A percentile compares a stretch with the other conserved stretches of the same genome.
These are phyloP conservation scores for Anadara kagoshimensis DNA, from an alignment of 1,140 invertebrate genomes.

Conservation along the genomic window DNA sequence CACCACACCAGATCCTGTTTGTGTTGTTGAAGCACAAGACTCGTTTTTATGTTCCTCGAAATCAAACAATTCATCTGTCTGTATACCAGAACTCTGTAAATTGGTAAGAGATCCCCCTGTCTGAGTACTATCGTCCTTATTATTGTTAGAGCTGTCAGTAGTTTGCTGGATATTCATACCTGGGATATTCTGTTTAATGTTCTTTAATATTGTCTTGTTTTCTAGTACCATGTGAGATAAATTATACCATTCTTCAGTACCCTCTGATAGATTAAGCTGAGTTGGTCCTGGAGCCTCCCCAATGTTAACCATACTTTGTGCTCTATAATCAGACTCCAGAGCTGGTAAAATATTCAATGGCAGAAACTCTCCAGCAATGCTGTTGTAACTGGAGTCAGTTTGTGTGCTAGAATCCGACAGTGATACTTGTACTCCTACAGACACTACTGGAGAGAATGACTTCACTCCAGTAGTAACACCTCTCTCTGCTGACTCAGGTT, in stretches of 20 bases:
- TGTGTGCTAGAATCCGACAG: constrained; percentile 23
- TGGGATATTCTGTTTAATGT: constrained; percentile 45
- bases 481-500: too few species aligned
- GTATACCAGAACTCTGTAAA: constrained; percentile 37
- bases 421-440: constrained; percentile 24
- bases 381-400: constrained; percentile 8
- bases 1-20: too few species aligned
- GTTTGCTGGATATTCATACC: constrained; percentile 11
- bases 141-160: constrained; percentile 20
- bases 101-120: constrained; percentile 50
- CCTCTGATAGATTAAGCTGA: constrained; percentile 39
- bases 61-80: constrained; percentile 38
- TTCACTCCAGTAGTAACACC: background rate
- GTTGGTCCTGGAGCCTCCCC: constrained; percentile 17
- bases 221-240: constrained; percentile 54
- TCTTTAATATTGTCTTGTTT: constrained; percentile 48
- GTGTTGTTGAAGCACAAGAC: too few species aligned
- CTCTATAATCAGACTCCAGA: constrained; percentile 42
- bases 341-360: constrained; percentile 25
- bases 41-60: too few species aligned
- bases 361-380: constrained; percentile 17
- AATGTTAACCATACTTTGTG: constrained; percentile 38
- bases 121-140: constrained; percentile 46
- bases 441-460: constrained; percentile 7
- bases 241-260: constrained; percentile 50